Evolutionary conservation across 1,140 invertebrate species (phyloP).

Genomic region (Halotydeus destructor): DNA sequence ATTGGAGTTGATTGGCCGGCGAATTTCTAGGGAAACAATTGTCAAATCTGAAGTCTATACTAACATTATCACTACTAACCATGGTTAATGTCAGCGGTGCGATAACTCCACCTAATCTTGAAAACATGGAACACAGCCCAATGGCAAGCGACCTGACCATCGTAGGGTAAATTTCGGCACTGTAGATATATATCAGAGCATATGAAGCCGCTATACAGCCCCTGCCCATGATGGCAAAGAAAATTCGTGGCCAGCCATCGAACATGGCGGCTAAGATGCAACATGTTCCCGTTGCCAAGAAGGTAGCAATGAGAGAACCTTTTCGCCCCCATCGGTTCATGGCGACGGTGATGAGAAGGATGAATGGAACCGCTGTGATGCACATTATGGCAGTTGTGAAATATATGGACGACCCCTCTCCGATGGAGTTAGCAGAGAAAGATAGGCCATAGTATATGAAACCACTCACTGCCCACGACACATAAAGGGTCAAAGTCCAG

Average conservation of each 20-base stretch:
- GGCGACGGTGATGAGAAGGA: conserved; percentile 23
- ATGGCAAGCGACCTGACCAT: conserved; percentile 24
- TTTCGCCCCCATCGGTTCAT: conserved; percentile 39
- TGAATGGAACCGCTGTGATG: conserved; percentile 42
- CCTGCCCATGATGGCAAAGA: conserved; percentile 47
- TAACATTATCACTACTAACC: too few species aligned
- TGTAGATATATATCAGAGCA: conserved; percentile 26
- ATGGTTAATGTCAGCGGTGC: too few species aligned
- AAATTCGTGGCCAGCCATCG: conserved; percentile 26
- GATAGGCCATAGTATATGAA: conserved; percentile 22
- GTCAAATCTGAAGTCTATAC: too few species aligned
- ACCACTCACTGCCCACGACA: conserved; percentile 20
- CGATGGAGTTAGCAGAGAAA: conserved; percentile 18
- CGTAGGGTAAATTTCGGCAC: conserved; percentile 29
- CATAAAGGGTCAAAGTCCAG: conserved; percentile 17
- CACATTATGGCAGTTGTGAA: conserved; percentile 45
- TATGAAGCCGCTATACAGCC: conserved; percentile 34
- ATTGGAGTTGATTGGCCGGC: too few species aligned
- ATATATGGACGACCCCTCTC: conserved; percentile 30
- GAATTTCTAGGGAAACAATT: too few species aligned
- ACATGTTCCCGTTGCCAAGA: conserved; percentile 32
- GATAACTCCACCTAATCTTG: conserved; percentile 23
- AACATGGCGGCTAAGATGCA: conserved; percentile 26
- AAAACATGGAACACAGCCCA: conserved; percentile 23
- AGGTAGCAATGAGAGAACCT: conserved; percentile 27